phyloP scores from a whole-genome alignment of 2,113 vertebrate species.

The Rattus norvegicus region GRCr8 NC_086022.1:44781501-44782000 shows the following conservation, averaged over 20 bases:
- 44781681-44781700: slow-evolving; percentile 66
- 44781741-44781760: slow-evolving; percentile 45
- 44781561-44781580: slow-evolving; percentile 65
- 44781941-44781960: not conserved
- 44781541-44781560: slow-evolving; percentile 57
- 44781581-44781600: slow-evolving; percentile 56
- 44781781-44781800: not conserved
- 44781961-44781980: not conserved
- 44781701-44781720: slow-evolving; percentile 77
- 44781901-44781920: not conserved
- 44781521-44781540: slow-evolving; percentile 64
- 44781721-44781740: slow-evolving; percentile 72
- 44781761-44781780: not conserved
- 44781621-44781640: slow-evolving; percentile 2
- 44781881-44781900: not conserved
- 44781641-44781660: slow-evolving; percentile 72
- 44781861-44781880: not conserved
- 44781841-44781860: not conserved
- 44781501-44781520: slow-evolving; percentile 45
- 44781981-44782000: not conserved
- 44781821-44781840: not conserved
- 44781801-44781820: not conserved
- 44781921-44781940: not conserved
- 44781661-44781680: slow-evolving; percentile 72
- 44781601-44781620: slow-evolving; percentile 49